Evolutionary conservation across 2,797 vertebrate species (phyloP).

Genomic region (Polyboroides typus): DNA sequence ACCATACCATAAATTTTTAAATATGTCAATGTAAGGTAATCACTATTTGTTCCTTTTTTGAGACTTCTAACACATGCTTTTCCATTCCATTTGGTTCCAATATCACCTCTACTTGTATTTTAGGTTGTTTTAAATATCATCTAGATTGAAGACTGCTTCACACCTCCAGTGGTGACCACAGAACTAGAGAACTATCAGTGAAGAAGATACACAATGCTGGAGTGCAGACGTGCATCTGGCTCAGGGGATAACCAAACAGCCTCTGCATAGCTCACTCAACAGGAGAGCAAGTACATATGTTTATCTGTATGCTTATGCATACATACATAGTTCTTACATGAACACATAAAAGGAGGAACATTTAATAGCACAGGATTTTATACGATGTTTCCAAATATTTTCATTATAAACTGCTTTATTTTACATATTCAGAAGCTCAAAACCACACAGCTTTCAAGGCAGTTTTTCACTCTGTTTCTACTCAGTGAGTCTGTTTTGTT

Average conservation of each 20-base stretch:
- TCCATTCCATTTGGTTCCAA: not conserved
- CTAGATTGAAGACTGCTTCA: not conserved
- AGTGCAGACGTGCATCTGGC: not conserved
- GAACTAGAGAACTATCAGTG: not conserved
- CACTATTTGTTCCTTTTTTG: not conserved
- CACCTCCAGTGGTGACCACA: not conserved
- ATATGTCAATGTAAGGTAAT: not conserved
- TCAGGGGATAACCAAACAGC: not conserved
- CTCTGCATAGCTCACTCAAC: not conserved
- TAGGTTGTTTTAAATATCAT: not conserved
- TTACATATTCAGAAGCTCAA: not conserved
- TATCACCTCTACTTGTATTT: not conserved
- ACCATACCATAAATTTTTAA: not conserved
- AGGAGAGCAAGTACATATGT: not conserved
- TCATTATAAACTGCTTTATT: not conserved
- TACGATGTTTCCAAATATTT: not conserved
- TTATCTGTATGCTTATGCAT: not conserved
- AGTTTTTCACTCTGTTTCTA: not conserved
- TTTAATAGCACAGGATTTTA: not conserved
- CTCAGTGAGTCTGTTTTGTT: not conserved
- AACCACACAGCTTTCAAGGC: not conserved
- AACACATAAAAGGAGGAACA: not conserved
- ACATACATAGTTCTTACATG: fast-evolving
- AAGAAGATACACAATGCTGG: not conserved
- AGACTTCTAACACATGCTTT: not conserved